Conservation (phyloP, 2,797 vertebrate species). For the Pterois miles region DNA sequence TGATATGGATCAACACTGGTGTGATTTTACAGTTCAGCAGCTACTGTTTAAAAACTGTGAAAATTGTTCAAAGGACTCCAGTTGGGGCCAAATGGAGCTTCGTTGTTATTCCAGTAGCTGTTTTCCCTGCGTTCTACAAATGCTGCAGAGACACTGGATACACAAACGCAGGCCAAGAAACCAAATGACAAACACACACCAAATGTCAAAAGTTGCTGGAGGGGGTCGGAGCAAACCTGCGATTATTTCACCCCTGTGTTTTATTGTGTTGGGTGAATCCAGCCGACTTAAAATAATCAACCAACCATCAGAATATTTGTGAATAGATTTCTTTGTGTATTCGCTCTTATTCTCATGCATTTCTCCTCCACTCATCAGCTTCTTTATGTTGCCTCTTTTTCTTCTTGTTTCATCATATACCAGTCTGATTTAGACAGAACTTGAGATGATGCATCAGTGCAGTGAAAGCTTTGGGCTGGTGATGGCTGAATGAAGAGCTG, state of each 20-base stretch:
- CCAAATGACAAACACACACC: conserved; percentile 36
- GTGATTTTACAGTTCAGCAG: conserved; percentile 21
- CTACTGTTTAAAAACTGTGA: conserved; percentile 21
- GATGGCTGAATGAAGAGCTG: not conserved
- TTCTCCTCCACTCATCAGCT: not conserved
- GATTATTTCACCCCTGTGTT: conserved; percentile 12
- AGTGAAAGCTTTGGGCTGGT: not conserved
- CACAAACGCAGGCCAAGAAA: conserved; percentile 38
- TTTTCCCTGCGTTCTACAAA: conserved; percentile 13
- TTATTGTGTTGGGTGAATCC: conserved; percentile 15
- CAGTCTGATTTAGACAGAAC: not conserved
- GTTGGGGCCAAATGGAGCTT: not conserved
- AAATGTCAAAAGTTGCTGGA: conserved; percentile 46
- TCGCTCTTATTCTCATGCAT: not conserved
- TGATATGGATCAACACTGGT: not conserved
- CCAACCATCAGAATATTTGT: conserved; percentile 21
- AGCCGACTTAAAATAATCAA: conserved; percentile 41
- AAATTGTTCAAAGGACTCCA: conserved; percentile 7
- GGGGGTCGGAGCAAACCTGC: conserved; percentile 21
- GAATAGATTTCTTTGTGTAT: conserved; percentile 34
- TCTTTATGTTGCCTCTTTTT: not conserved
- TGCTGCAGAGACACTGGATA: conserved; percentile 23
- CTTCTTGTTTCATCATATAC: not conserved
- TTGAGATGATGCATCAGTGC: not conserved
- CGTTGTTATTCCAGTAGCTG: not conserved